Base-by-base conservation (phyloP, 2,888 invertebrate genomes). In the Notodonta ziczac region DNA sequence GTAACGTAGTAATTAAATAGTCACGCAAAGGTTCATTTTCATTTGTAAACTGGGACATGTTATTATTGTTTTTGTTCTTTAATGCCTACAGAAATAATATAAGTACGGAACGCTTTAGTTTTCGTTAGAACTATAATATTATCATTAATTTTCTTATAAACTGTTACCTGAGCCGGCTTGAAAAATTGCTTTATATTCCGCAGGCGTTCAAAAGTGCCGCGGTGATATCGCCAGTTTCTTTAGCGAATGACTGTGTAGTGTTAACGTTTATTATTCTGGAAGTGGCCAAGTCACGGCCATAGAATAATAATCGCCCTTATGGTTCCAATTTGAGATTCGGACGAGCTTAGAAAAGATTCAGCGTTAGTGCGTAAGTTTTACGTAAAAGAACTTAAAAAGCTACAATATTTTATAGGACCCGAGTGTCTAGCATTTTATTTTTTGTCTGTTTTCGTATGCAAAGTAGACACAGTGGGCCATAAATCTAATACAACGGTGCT, bases 191-290 rank as follows among this genome's bases (percentile, higher is more conserved):
- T 86, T 83, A 83, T 88, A 89, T 89, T 89, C 87, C 59, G 62
- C 63, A 70, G 77, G 83, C 82, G 85, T 83, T 86, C 73, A 82
- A 84, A 85, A 86, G 86, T 82, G 78, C 75, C 79, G 75, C 74
- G 85, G 85, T 80, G 85, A 88, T 89, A 89, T 87, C 84, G 86
- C 78, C 83, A 83, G 88, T 88, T 89, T 88, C 89, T 90, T 88
- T 85, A 74, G 84, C 82, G 81, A 86, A 85, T 83, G 83, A 82
- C 83, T 85, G 78, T 86, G 76, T 84, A 82, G 85, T 85, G 84
- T 83, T 86, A 82, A 83, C 81, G 80, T 85, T 90, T 91, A 88
- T 89, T 91, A 91, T 91, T 90, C 92, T 78, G 83, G 78, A 81
- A 84, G 88, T 87, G 84, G 80, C 80, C 76, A 74, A 69, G 70